Evolutionary conservation across 2,888 invertebrate species (phyloP).

Genomic region (Plagiodera versicolora): DNA sequence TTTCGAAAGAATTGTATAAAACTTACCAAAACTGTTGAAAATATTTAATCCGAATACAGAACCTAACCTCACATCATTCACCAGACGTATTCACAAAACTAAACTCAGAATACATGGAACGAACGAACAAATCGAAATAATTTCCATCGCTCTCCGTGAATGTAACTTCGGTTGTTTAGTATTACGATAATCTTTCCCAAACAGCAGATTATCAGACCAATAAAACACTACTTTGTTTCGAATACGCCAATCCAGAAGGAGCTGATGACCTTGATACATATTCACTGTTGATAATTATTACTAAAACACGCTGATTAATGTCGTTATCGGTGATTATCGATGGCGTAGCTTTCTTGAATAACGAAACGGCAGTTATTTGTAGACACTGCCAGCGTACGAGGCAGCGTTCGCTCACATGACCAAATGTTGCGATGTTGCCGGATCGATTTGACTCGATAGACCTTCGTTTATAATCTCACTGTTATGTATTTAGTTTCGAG

Average conservation of each 20-base stretch:
- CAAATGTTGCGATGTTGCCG: constrained; percentile 21
- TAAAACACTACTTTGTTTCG: too few relatives aligned
- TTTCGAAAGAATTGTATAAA: too few relatives aligned
- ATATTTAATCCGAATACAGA: constrained; percentile 12
- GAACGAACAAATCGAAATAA: neutral
- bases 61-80: constrained; percentile 22
- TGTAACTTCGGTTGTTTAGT: too few relatives aligned
- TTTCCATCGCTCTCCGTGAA: too few relatives aligned
- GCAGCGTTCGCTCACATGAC: constrained; percentile 24
- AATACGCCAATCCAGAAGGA: too few relatives aligned
- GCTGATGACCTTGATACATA: too few relatives aligned
- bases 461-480: neutral
- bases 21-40: too few relatives aligned
- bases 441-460: neutral
- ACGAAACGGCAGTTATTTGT: constrained; percentile 15
- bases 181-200: too few relatives aligned
- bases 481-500: too few relatives aligned
- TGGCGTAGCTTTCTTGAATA: constrained; percentile 10
- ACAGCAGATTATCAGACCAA: too few relatives aligned
- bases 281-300: too few relatives aligned
- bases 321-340: constrained; percentile 13
- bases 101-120: too few relatives aligned
- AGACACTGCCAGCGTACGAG: constrained; percentile 1
- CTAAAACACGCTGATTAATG: neutral
- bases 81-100: constrained; percentile 5